phyloP scores from a whole-genome alignment of 2,888 invertebrate species.

The Shargacucullia verbasci region DNA sequence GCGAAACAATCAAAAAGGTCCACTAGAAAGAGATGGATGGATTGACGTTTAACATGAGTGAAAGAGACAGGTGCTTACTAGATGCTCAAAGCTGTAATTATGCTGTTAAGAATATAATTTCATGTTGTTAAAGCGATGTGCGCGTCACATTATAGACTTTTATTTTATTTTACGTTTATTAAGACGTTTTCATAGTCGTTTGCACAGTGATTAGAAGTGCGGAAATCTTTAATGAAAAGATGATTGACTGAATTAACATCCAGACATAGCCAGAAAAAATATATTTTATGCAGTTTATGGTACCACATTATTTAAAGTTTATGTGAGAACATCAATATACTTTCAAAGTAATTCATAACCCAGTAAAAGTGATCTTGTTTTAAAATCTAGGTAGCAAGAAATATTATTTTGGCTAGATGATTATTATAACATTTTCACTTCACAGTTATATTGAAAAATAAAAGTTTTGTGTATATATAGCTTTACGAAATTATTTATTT shows the following conservation, averaged over 20 bases:
- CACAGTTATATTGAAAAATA: too few species aligned
- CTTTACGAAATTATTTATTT: too few species aligned
- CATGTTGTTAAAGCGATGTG: slow-evolving; percentile 73
- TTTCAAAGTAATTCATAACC: too few species aligned
- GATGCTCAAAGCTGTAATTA: slow-evolving; percentile 76
- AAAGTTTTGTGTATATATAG: too few species aligned
- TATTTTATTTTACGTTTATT: slow-evolving; percentile 63
- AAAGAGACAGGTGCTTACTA: slow-evolving; percentile 66
- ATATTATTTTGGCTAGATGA: too few species aligned
- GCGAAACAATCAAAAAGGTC: slow-evolving; percentile 66
- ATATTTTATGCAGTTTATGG: too few species aligned
- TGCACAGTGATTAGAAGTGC: slow-evolving; percentile 24
- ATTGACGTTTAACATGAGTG: slow-evolving; percentile 39
- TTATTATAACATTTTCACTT: too few species aligned
- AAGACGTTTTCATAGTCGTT: slow-evolving; percentile 62
- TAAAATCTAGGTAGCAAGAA: too few species aligned
- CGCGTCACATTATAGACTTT: slow-evolving; percentile 72
- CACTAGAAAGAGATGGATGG: slow-evolving; percentile 58
- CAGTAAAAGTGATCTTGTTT: too few species aligned
- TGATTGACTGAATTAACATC: not conserved
- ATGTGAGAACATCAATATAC: too few species aligned
- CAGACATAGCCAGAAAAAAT: too few species aligned
- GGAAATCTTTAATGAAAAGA: not conserved
- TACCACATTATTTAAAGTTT: too few species aligned
- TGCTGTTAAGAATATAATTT: slow-evolving; percentile 82